A percentile compares a stretch with the other conserved stretches of the same genome.
phyloP scores from a whole-genome alignment of 1,140 invertebrate species.

The Zaprionus lachaisei region DNA sequence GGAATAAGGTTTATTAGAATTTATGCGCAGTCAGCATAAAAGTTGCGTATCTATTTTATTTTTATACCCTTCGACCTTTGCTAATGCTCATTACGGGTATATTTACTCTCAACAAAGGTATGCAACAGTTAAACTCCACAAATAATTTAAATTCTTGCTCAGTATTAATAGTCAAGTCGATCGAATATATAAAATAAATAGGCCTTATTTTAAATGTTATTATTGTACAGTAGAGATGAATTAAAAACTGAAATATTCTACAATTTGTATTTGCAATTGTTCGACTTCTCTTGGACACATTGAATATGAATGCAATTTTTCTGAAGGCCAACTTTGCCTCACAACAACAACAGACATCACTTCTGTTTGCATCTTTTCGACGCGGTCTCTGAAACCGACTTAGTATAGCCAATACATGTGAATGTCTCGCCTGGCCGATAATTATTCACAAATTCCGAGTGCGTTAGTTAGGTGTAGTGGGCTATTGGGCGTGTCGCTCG shows the following conservation, averaged over 20 bases:
- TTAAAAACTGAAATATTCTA: too few relatives aligned
- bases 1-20: conserved; percentile 70
- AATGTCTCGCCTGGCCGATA: conserved; percentile 14
- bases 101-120: not conserved
- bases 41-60: conserved; percentile 40
- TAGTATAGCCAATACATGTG: conserved; percentile 59
- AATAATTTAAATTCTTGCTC: not conserved
- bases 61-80: conserved; percentile 5
- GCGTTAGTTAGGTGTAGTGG: conserved; percentile 51
- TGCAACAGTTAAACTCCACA: too few relatives aligned
- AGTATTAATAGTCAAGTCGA: not conserved
- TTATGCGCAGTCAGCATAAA: conserved; percentile 59
- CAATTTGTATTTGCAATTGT: too few relatives aligned
- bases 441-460: conserved; percentile 59
- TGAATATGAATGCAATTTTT: too few relatives aligned
- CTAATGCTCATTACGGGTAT: not conserved
- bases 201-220: too few relatives aligned
- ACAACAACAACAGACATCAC: too few relatives aligned
- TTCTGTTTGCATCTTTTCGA: not conserved
- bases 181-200: too few relatives aligned
- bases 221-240: too few relatives aligned
- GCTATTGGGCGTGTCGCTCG: conserved; percentile 68
- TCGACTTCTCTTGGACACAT: too few relatives aligned
- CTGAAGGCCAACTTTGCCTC: too few relatives aligned
- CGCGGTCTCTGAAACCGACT: conserved; percentile 49